Percentiles rank a stretch among this genome's conserved stretches.
These are phyloP conservation scores for Labeo rohita DNA, from an alignment of 2,113 vertebrate species.

Conservation along the genomic window DNA sequence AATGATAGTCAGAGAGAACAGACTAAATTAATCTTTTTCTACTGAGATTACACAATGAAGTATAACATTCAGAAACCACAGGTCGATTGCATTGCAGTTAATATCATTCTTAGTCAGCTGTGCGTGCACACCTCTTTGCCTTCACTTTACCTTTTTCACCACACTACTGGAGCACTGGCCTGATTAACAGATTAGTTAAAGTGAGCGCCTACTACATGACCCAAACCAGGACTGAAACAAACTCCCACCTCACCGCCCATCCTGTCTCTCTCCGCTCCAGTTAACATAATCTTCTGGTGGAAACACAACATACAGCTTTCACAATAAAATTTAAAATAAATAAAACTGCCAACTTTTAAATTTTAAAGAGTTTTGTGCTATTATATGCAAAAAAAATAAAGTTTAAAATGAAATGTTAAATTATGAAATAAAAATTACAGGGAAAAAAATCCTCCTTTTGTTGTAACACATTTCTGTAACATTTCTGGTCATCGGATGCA, in stretches of 20 bases:
- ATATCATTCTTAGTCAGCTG: not conserved
- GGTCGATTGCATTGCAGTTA: too few relatives aligned
- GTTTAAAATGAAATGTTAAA: too few relatives aligned
- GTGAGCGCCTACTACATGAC: conserved; percentile 22
- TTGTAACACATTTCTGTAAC: too few relatives aligned
- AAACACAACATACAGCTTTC: not conserved
- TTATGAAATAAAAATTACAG: too few relatives aligned
- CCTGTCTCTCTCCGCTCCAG: not conserved
- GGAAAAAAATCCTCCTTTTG: too few relatives aligned
- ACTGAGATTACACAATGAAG: not conserved
- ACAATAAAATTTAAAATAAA: not conserved
- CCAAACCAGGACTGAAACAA: conserved; percentile 40
- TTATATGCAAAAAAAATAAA: too few relatives aligned
- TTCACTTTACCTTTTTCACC: conserved; percentile 28
- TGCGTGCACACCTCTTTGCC: not conserved
- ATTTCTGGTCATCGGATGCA: too few relatives aligned
- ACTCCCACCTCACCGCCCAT: not conserved
- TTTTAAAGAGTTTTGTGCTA: too few relatives aligned
- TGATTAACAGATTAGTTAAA: conserved; percentile 62
- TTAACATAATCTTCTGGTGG: not conserved
- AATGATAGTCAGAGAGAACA: not conserved
- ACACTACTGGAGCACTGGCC: conserved; percentile 22
- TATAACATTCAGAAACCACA: not conserved
- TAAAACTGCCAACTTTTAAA: too few relatives aligned
- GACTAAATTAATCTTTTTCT: not conserved